A percentile compares a stretch with the other conserved stretches of the same genome.
phyloP scores from a whole-genome alignment of 2,797 vertebrate genomes.

The Bovichtus variegatus region DNA sequence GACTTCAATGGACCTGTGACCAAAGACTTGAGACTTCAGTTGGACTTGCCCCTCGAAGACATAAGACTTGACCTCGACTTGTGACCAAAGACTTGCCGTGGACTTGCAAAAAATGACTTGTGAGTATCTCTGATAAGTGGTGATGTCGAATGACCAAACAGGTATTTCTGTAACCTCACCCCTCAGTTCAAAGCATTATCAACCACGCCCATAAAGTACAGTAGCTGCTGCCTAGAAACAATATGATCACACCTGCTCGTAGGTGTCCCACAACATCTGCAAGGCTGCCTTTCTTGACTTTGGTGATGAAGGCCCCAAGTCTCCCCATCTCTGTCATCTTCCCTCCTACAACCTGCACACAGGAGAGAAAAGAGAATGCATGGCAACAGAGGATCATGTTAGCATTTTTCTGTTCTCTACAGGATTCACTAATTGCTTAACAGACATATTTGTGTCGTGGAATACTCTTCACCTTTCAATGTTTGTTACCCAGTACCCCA shows the following conservation, averaged over 20 bases:
- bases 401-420: neutral
- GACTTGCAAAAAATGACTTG: too few species aligned
- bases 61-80: too few species aligned
- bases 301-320: conserved; percentile 99
- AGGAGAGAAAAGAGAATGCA: neutral
- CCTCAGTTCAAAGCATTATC: neutral
- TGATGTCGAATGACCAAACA: too few species aligned
- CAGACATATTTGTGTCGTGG: neutral
- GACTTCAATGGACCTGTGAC: too few species aligned
- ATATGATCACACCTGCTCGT: conserved; percentile 91
- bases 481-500: neutral
- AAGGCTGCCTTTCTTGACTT: conserved; percentile 99
- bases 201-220: neutral
- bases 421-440: neutral
- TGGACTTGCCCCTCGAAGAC: too few species aligned
- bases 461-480: neutral
- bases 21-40: too few species aligned
- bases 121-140: too few species aligned
- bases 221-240: neutral
- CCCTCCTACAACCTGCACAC: conserved; percentile 94
- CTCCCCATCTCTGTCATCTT: conserved; percentile 98
- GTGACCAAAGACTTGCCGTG: too few species aligned
- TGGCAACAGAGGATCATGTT: neutral
- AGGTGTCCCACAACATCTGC: conserved; percentile 98
- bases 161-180: too few species aligned